phyloP scores from a whole-genome alignment of 1,140 invertebrate species.

The Steinernema feltiae region DNA sequence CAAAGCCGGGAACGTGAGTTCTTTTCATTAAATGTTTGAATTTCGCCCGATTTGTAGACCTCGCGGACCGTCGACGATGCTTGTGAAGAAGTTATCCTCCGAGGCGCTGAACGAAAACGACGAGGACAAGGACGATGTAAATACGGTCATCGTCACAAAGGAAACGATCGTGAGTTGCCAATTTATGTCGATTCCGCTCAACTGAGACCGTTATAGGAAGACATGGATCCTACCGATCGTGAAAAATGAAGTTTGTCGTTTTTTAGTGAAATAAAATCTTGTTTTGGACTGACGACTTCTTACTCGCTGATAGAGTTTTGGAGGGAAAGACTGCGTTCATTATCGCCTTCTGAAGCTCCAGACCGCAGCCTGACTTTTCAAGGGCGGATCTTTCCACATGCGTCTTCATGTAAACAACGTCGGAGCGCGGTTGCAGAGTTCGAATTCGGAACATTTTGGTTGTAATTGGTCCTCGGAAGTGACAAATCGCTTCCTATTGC shows the following conservation, averaged over 20 bases:
- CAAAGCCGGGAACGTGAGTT: neutral
- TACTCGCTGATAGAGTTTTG: neutral
- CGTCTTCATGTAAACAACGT: no score
- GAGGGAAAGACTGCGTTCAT: neutral
- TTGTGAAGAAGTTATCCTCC: neutral
- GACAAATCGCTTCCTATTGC: neutral
- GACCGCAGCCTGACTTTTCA: no score
- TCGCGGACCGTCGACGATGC: neutral
- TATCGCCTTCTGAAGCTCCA: no score
- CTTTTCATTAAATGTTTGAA: neutral
- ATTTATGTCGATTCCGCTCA: neutral
- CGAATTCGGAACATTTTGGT: neutral
- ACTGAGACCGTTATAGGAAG: neutral
- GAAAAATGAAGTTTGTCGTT: constrained; percentile 5
- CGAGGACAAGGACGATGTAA: neutral
- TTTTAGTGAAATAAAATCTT: no score
- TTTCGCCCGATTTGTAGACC: neutral
- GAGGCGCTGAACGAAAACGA: neutral
- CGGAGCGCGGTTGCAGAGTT: no score
- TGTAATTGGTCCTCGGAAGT: neutral
- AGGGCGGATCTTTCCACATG: no score
- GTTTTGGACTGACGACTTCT: no score
- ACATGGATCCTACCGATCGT: neutral
- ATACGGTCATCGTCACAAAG: neutral
- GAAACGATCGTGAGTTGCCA: neutral